Base-by-base conservation (phyloP, 2,797 vertebrate species). In the Callimico goeldii region DNA sequence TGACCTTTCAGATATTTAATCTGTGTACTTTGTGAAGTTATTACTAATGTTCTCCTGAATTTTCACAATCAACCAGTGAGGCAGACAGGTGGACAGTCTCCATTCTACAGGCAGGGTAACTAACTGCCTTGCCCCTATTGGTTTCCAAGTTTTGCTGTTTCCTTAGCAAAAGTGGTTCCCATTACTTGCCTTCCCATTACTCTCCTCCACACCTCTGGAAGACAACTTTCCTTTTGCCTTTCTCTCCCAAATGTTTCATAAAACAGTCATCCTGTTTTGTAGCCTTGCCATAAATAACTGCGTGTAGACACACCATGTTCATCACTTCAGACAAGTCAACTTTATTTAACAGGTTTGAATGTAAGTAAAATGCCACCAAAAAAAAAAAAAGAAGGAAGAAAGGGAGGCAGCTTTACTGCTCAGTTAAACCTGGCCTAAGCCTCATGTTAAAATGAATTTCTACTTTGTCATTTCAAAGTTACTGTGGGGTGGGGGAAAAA, bases 341-440 rank as follows among this genome's bases (percentile, higher is more conserved):
- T 91, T 86, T 43, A 96, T 70, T 95, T 72, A 90, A 15, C 12
- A 88, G 86, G 50, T 11, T 73, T 92, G 57, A 89, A 85, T 79
- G 64, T 1, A 85, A 95, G 70, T 83, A 20, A 90, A 96, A 82
- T 48, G n/a, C 26, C 17, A 79, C 58, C 30, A n/a, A 64, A 58
- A 13, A 50, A 48, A n/a, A 41, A 41, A 41, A 41, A 55, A 17
- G 11, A 55, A 79, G 39, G 55, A 9, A 80, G 28, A 61, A 77
- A 86, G 39, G 41, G 19, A 88, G 15, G 43, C 9, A 76, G 84
- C 39, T 8, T 92, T 36, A 58, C 17, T 52, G 48, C 14, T 46
- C 55, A 72, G 50, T 67, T 67, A 90, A 76, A 81, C 22, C 30
- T 85, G 30, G 64, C 57, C 48, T 50, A 72, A 48, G 26, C 41